Evolutionary conservation across 1,140 invertebrate genomes (phyloP), one percentile per base, ranked within the genome.

Genomic region (Drosophila tristis): DNA sequence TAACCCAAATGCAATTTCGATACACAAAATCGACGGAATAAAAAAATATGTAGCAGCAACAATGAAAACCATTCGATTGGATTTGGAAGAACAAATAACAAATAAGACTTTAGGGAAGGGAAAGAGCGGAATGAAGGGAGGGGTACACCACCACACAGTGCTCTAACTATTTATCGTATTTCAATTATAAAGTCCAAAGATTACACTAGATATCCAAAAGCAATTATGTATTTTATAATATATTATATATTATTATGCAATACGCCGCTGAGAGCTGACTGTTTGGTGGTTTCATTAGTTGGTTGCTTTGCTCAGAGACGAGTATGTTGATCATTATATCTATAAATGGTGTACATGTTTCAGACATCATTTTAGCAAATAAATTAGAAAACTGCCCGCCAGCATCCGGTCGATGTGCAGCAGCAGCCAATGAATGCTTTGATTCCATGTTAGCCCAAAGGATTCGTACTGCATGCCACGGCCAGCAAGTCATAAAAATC

Each of bases 1-100:
- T 76, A 72, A 47, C 74, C 59, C 47, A 44, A 87, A 71, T 79
- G 72, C 70, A 76, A 79, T 80, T 78, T 74, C 56, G 74, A 70
- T 63, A 57, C 54, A 71, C 47, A 67, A 53, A 65, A 61, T 60
- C 15, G 35, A 39, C 11, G 11, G 11, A 39, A 39, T 39, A 39
- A 39, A 26, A 16, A 20, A 59, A 16, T 35, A 43, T 5, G 35
- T 13, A 39, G 4, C 11, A 39, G 35, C 35, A 11, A 47, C 57
- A 66, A 61, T 70, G 61, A 49, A 61, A 65, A 60, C 65, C 66
- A 74, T 85, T 77, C 73, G 72, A 80, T 25, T 42, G 9, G 5
- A 15, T 16, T 9, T 8, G 20, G 8, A 42, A 35, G 9, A 42
- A 57, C 43, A 70, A 60, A 8, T 31, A 39, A 39, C 11, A 39